Evolutionary conservation across 2,888 invertebrate species (phyloP).

Genomic region (Taenaris catops): DNA sequence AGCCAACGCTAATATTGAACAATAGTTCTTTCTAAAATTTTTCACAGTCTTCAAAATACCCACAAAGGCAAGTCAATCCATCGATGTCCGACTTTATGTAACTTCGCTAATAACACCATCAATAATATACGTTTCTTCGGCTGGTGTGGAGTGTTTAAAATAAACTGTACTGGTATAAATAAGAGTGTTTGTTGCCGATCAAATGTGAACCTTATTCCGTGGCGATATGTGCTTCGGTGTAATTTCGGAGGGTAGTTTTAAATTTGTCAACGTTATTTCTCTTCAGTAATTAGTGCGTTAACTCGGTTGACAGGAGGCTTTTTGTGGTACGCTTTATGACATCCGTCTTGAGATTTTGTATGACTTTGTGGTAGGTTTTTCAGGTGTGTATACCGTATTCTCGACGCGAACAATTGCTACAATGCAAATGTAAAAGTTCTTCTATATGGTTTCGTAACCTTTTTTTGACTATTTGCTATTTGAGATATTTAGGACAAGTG

Average conservation of each 20-base stretch:
- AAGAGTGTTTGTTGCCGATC: no score
- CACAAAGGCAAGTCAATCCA: conserved; percentile 28
- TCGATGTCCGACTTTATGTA: conserved; percentile 38
- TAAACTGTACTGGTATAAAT: no score
- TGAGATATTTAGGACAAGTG: conserved; percentile 1
- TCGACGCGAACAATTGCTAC: conserved; percentile 28
- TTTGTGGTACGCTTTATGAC: conserved; percentile 43
- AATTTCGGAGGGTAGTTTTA: conserved; percentile 22
- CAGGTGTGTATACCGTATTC: conserved; percentile 42
- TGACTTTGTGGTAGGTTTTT: conserved; percentile 47
- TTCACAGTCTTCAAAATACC: conserved; percentile 33
- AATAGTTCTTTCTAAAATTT: conserved; percentile 29
- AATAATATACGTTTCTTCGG: conserved; percentile 29
- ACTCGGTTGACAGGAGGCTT: conserved; percentile 45
- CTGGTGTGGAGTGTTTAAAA: conserved; percentile 32
- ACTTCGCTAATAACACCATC: conserved; percentile 45
- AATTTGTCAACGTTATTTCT: conserved; percentile 34
- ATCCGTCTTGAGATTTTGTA: conserved; percentile 39
- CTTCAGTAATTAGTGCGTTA: conserved; percentile 51
- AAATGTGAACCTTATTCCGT: conserved; percentile 27
- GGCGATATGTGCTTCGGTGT: conserved; percentile 19
- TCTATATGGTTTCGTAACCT: conserved; percentile 33
- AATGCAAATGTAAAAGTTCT: conserved; percentile 12
- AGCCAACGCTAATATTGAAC: conserved; percentile 38
- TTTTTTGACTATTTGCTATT: conserved; percentile 11